Percentiles rank a stretch among this genome's conserved stretches.
Conservation (phyloP, 2,797 vertebrate species). For the Cynodonichthys magdalenae region DNA sequence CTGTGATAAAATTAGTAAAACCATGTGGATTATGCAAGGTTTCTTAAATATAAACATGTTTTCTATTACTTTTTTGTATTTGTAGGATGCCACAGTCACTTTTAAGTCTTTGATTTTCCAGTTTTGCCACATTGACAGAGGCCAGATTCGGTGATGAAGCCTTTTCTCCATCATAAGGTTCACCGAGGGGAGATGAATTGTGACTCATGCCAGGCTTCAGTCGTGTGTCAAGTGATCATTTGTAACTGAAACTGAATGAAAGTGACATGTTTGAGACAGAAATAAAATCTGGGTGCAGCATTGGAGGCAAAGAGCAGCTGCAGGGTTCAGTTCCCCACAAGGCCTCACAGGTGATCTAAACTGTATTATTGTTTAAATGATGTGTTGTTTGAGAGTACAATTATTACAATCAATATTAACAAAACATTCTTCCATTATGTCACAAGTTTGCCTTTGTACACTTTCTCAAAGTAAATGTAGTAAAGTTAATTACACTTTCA, state of each 20-base stretch:
- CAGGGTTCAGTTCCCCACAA: conserved; percentile 22
- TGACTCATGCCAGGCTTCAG: conserved; percentile 58
- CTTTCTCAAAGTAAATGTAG: no score
- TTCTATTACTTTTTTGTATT: no score
- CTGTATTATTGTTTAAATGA: not conserved
- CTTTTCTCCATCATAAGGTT: not conserved
- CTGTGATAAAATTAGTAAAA: no score
- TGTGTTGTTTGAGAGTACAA: no score
- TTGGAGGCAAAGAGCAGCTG: conserved; percentile 34
- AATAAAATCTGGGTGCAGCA: conserved; percentile 48
- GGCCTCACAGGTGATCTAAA: conserved; percentile 6
- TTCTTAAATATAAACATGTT: no score
- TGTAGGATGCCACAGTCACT: no score
- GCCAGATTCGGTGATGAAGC: not conserved
- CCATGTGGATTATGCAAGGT: no score
- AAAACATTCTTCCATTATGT: no score
- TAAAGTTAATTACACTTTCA: no score
- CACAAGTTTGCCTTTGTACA: no score
- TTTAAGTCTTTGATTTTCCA: no score
- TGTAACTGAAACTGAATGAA: conserved; percentile 69
- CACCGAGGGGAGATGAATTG: conserved; percentile 14
- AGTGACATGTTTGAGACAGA: conserved; percentile 70
- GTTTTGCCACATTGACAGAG: not conserved
- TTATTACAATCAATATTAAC: no score
- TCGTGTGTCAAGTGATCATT: conserved; percentile 58